Conservation (phyloP, 2,888 invertebrate genomes). For the Hemistola chrysoprasaria region DNA sequence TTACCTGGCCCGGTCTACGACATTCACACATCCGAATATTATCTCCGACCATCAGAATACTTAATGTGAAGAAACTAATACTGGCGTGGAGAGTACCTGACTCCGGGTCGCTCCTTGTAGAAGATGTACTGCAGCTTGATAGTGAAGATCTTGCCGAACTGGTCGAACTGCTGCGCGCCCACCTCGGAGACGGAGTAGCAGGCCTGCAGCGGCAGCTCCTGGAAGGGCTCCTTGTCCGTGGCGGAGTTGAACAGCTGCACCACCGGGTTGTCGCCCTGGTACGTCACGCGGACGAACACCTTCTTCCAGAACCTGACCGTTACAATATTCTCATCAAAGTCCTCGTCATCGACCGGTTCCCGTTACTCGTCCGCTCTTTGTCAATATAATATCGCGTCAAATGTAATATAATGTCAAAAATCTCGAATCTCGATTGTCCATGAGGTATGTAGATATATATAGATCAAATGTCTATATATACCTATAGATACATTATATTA, state of each 20-base stretch:
- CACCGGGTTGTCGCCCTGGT: constrained; percentile 91
- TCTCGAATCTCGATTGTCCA: too few species aligned
- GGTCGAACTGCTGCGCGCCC: constrained; percentile 98
- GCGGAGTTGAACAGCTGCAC: constrained; percentile 92
- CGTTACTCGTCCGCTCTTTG: too few species aligned
- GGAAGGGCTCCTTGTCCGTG: constrained; percentile 95
- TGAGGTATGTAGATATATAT: too few species aligned
- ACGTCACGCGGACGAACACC: constrained; percentile 91
- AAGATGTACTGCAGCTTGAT: constrained; percentile 98
- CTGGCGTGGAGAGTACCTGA: constrained; percentile 60
- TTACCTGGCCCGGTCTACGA: constrained; percentile 93
- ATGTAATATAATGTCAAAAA: too few species aligned
- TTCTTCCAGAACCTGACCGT: constrained; percentile 95
- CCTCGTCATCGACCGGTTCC: too few species aligned
- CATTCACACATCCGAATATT: too few species aligned
- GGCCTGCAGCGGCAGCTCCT: constrained; percentile 96
- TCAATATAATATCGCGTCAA: too few species aligned
- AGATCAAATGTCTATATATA: too few species aligned
- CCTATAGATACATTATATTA: too few species aligned
- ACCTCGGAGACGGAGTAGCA: constrained; percentile 98
- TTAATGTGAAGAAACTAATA: too few species aligned
- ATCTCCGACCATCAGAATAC: too few species aligned
- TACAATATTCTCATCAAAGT: not conserved
- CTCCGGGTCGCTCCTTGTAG: constrained; percentile 98
- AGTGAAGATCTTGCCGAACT: constrained; percentile 99